Base-by-base conservation (phyloP, 2,113 vertebrate genomes). In the Gopherus evgoodei region DNA sequence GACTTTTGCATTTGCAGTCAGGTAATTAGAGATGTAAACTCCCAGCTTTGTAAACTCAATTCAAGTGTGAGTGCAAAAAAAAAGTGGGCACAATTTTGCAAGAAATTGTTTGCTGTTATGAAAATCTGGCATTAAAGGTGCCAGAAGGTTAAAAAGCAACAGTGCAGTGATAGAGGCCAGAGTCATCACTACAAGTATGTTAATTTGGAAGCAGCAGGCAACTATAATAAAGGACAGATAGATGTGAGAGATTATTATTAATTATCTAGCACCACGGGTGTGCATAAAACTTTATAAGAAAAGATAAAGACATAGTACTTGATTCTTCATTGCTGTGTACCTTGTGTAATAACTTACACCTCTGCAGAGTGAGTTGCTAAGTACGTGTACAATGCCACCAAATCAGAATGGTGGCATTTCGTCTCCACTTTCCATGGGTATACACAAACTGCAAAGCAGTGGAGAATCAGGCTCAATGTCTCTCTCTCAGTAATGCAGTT, bases 1-100 rank as follows among this genome's bases (percentile, higher is more conserved):
- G 81, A 86, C 25, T 65, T 92, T 92, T 91, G 14, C 17, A 88
- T 91, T 89, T 93, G 5, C 25, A 5, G 53, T 75, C 78, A 16
- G 17, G 82, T 79, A 22, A 69, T 90, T 75, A 86, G 35, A 62
- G 3, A 3, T 54, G 75, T 25, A 88, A 83, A 1, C 7, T 57
- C 35, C 44, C 49, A 84, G 53, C 5, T 86, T 16, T 2, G 52
- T 84, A 94, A 57, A 7, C 4, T 53, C 78, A 5, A 5, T 50
- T 84, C 7, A 35, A 52, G 54, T 79, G 50, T 75, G 79, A 62
- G 8, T 31, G 9, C 16, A 11, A 24, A 72, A 49, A 16, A 31
- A 13, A 44, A 49, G 13, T 8, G 35, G 27, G 31, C 8, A 49
- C 17, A 44, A 11, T 65, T 72, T 86, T 31, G 27, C 16, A 35